Evolutionary conservation across 1,140 invertebrate species (phyloP).

Genomic region (Euura saliciscinereae): DNA sequence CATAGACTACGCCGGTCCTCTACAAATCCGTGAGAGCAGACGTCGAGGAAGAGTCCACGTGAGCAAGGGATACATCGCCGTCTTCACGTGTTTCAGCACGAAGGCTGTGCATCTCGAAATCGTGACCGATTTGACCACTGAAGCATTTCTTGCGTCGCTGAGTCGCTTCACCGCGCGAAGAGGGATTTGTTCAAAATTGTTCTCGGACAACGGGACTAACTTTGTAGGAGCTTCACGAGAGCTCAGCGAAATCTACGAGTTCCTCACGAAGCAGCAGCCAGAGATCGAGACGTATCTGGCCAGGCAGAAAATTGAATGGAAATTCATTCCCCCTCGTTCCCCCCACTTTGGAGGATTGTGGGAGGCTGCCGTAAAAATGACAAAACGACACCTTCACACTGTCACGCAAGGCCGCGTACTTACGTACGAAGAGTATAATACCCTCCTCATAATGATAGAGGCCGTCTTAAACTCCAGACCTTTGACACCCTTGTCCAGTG

Average conservation of each 20-base stretch:
- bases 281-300: not conserved
- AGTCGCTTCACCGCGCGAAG: conserved; percentile 19
- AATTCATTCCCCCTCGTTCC: conserved; percentile 47
- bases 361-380: conserved; percentile 46
- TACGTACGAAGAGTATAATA: conserved; percentile 16
- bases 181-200: conserved; percentile 17
- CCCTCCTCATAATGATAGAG: conserved; percentile 17
- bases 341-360: conserved; percentile 53
- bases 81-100: conserved; percentile 30
- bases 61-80: conserved; percentile 30
- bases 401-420: conserved; percentile 22
- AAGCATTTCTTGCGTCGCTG: conserved; percentile 18
- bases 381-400: conserved; percentile 38
- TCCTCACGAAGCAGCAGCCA: too few species aligned
- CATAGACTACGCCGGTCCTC: conserved; percentile 53
- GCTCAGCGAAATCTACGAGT: too few species aligned
- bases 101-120: conserved; percentile 33
- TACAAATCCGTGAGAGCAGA: conserved; percentile 28
- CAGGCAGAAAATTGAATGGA: conserved; percentile 36
- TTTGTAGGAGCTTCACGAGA: conserved; percentile 21
- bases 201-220: conserved; percentile 24
- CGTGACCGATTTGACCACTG: conserved; percentile 26
- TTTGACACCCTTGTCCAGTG: conserved; percentile 20
- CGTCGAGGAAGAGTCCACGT: conserved; percentile 26
- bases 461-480: conserved; percentile 31